These are phyloP conservation scores for Campylomormyrus tamandua DNA, from an alignment of 2,113 vertebrate species.

Conservation along the genomic window DNA sequence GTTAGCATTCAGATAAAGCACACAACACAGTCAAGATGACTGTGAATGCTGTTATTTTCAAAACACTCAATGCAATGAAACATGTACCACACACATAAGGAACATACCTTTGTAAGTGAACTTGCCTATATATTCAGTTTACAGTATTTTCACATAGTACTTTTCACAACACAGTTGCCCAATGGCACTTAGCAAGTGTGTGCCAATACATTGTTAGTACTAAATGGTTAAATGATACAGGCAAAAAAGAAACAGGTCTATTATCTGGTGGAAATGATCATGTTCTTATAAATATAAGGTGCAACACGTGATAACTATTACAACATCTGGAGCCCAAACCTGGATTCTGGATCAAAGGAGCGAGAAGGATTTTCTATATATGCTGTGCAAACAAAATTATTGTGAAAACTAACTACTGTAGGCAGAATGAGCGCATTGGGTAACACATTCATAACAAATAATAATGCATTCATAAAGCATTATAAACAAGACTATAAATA, in stretches of 20 bases:
- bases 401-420: background rate
- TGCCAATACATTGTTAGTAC: background rate
- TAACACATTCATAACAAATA: no score
- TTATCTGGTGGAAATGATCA: background rate
- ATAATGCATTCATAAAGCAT: no score
- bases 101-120: background rate
- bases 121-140: background rate
- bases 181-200: background rate
- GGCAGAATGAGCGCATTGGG: background rate
- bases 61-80: background rate
- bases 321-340: background rate
- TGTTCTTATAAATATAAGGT: background rate
- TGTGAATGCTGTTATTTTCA: background rate
- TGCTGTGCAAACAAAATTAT: background rate
- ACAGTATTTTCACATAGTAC: background rate
- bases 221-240: background rate
- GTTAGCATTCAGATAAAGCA: background rate
- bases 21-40: background rate
- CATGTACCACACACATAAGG: background rate
- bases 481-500: no score
- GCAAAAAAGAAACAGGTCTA: background rate
- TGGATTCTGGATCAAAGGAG: background rate
- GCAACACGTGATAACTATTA: background rate
- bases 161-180: background rate
- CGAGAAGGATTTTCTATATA: background rate